Evolutionary conservation across 2,888 invertebrate species (phyloP).

Genomic region (Megastigmus dorsalis): DNA sequence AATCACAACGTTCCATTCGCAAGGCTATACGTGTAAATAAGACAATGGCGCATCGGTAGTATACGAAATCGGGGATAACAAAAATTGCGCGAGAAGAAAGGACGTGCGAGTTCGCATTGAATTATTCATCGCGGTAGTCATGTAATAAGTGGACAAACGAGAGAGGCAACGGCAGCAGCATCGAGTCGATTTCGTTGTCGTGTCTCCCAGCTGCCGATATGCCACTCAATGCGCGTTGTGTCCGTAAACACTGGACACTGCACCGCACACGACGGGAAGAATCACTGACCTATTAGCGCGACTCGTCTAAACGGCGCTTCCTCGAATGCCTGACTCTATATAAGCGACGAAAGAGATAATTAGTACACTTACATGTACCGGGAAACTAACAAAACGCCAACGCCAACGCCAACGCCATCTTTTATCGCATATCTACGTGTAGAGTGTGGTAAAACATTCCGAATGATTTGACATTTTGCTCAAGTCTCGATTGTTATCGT

Average conservation of each 20-base stretch:
- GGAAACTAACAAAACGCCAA: no score
- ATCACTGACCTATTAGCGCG: conserved; percentile 20
- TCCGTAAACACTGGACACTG: no score
- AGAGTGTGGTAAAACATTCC: no score
- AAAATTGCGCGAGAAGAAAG: background rate
- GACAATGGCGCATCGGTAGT: conserved; percentile 3
- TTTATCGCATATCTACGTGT: no score
- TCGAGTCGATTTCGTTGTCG: conserved; percentile 33
- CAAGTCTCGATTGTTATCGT: no score
- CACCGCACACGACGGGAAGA: background rate
- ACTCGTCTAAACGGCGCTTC: conserved; percentile 31
- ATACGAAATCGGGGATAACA: conserved; percentile 27
- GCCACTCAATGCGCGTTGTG: background rate
- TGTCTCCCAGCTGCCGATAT: background rate
- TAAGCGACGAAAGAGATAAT: conserved; percentile 21
- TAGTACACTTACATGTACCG: conserved; percentile 26
- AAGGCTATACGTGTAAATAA: no score
- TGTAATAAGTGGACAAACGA: conserved; percentile 7
- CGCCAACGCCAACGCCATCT: no score
- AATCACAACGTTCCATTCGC: no score
- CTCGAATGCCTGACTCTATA: background rate
- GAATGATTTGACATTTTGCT: no score
- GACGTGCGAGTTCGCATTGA: background rate
- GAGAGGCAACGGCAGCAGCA: no score
- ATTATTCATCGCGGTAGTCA: conserved; percentile 30